Conservation (phyloP, 2,113 vertebrate species). For the Antennarius striatus region DNA sequence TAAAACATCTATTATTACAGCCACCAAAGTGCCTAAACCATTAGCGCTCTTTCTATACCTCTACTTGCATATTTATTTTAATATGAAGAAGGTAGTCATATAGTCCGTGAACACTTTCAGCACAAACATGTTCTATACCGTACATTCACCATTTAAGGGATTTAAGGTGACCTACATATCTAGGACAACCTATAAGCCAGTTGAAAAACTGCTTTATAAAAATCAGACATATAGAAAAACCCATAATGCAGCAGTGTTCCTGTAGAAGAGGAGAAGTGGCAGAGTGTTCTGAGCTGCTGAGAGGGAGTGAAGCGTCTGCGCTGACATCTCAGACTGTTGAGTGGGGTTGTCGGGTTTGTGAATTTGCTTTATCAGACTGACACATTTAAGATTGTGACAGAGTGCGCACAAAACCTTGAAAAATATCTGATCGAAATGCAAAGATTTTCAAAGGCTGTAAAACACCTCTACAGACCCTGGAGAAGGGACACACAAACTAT, state of each 20-base stretch:
- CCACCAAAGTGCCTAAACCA: neutral
- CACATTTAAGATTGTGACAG: slow-evolving; percentile 57
- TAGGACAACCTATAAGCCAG: neutral
- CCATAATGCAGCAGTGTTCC: slow-evolving; percentile 29
- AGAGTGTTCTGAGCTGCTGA: slow-evolving; percentile 43
- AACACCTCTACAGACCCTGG: slow-evolving; percentile 68
- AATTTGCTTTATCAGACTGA: slow-evolving; percentile 63
- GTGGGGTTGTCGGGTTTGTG: slow-evolving; percentile 33
- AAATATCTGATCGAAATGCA: slow-evolving; percentile 67
- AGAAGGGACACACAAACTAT: slow-evolving; percentile 66
- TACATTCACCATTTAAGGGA: neutral
- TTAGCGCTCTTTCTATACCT: too few relatives aligned
- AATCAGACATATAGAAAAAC: neutral
- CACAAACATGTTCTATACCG: neutral
- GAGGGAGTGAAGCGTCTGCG: slow-evolving; percentile 32
- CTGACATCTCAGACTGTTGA: slow-evolving; percentile 42
- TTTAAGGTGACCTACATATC: neutral
- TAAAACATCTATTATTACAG: neutral
- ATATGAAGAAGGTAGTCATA: neutral
- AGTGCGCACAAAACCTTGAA: slow-evolving; percentile 64
- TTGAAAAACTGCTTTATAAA: slow-evolving; percentile 3
- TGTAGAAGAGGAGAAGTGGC: slow-evolving; percentile 38
- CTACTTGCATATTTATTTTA: neutral
- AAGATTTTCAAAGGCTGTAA: slow-evolving; percentile 65
- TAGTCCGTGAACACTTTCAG: neutral